Evolutionary conservation across 2,797 vertebrate genomes (phyloP), one percentile per base, ranked within the genome.

Genomic region (Cossypha heuglini): DNA sequence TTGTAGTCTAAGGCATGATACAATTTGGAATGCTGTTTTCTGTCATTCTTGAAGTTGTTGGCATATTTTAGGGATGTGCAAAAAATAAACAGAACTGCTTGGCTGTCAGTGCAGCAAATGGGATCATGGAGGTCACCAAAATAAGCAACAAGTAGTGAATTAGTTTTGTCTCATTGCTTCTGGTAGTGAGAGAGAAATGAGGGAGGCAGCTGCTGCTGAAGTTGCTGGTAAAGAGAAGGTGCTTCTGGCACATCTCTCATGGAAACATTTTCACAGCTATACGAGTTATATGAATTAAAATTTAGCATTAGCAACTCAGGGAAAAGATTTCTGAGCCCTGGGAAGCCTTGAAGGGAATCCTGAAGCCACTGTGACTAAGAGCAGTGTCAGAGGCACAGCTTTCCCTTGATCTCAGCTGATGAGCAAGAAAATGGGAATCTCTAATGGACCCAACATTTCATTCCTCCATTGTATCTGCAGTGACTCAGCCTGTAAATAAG

Each of bases 1-100:
- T 83, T 93, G 95, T 59, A 83, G 88, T 96, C 81, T 78, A 96
- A 97, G 94, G 88, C 46, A 79, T 72, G 84, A 88, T 89, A 94
- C 40, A 51, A 74, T 78, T 93, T 90, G 88, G 85, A 78, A 55
- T 69, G 84, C 45, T 96, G 62, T 91, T 97, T 94, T 96, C 93
- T 93, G 94, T 93, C 89, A 75, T 94, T 95, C 76, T 93, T 88
- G 78, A 85, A 86, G 74, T 95, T 73, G 67, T 43, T 93, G 84
- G 57, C 42, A 6, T 93, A 66, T 89, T 97, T 94, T 75, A 58
- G 66, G 79, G 73, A 76, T 48, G 13, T 82, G 85, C 84, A 81
- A 88, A 96, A 95, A 92, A 43, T 75, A 71, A 95, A 72, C 81
- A 94, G 74, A 95, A 64, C 13, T 29, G 10, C 57, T 95, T 90